Evolutionary conservation across 1,140 invertebrate species (phyloP).

Genomic region (Triops cancriformis): DNA sequence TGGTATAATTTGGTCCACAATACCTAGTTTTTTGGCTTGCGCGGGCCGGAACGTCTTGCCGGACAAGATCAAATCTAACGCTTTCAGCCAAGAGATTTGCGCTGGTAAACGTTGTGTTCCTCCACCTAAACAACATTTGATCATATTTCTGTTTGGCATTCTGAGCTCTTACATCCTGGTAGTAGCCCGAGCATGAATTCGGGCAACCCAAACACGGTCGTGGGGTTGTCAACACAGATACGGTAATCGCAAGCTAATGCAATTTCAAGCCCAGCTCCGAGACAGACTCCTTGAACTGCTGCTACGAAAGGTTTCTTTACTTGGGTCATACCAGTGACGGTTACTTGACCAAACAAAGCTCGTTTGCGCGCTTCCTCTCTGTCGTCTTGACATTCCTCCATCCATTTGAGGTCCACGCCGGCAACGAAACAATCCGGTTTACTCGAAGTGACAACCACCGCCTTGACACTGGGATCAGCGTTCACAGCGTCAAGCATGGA

Average conservation of each 20-base stretch:
- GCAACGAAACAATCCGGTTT: conserved; percentile 48
- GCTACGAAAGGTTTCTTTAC: conserved; percentile 47
- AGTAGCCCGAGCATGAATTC: background rate
- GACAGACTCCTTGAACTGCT: conserved; percentile 47
- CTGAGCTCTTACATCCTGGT: background rate
- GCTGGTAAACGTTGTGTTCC: conserved; percentile 45
- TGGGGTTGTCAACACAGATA: conserved; percentile 44
- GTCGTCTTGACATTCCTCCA: conserved; percentile 37
- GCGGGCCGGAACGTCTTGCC: conserved; percentile 41
- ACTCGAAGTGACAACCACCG: conserved; percentile 45
- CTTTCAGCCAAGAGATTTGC: conserved; percentile 40
- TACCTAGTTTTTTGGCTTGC: conserved; percentile 40
- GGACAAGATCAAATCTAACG: conserved; percentile 47
- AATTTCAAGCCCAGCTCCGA: conserved; percentile 48
- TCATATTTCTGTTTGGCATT: too few species aligned
- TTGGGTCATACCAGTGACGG: conserved; percentile 40
- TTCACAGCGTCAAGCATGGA: background rate
- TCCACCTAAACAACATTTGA: too few species aligned
- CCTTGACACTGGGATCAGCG: conserved; percentile 34
- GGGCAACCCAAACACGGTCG: conserved; percentile 39
- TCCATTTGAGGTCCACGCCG: conserved; percentile 46
- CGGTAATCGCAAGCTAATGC: conserved; percentile 47
- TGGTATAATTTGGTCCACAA: background rate
- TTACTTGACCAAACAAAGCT: conserved; percentile 39
- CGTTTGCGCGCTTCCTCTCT: conserved; percentile 38